Evolutionary conservation across 2,113 vertebrate genomes (phyloP), one percentile per base, ranked within the genome.

Genomic region (Rhinopithecus roxellana): DNA sequence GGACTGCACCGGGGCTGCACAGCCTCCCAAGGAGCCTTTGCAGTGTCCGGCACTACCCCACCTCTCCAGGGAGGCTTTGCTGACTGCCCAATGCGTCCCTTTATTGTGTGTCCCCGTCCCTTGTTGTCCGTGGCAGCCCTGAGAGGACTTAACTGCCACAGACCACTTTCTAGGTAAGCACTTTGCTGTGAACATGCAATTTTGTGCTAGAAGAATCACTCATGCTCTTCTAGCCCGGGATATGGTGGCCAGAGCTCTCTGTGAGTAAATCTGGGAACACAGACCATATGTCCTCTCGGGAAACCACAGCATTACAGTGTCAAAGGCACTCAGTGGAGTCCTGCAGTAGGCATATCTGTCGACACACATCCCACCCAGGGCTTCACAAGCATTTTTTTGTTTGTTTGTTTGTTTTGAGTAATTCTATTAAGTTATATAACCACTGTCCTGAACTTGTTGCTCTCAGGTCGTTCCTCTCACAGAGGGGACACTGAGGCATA

Each of bases 31-130:
- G 35, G 52, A 32, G 18, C 32, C 59, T 77, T 48, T 43, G 5
- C 25, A 18, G 43, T 27, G 50, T 30, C n/a, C 77, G 69, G 82
- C 20, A 22, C 74, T 6, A 7, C 35, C 55, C 64, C 8, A 1
- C 61, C 61, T 43, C 40, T 57, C 57, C 90, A 43, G 27, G 72
- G 35, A 64, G 79, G 45, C 43, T 27, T 74, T 1, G 4, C 52
- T 5, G 8, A 32, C 72, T n/a, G 4, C 18, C 5, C 4, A 10
- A 38, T 45, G 38, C 11, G 2, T 8, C 38, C 79, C 69, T 83
- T 89, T 55, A 4, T n/a, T 7, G 40, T 38, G 38, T 2, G 1
- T 27, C 30, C 38, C 0, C 1, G 1, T 8, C n/a, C 78, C 40
- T 25, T 13, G 1, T 2, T 30, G 74, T 79, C 45, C 43, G 0